Base-by-base conservation (phyloP, 2,113 vertebrate genomes). In the Poeciliopsis retropinna region DNA sequence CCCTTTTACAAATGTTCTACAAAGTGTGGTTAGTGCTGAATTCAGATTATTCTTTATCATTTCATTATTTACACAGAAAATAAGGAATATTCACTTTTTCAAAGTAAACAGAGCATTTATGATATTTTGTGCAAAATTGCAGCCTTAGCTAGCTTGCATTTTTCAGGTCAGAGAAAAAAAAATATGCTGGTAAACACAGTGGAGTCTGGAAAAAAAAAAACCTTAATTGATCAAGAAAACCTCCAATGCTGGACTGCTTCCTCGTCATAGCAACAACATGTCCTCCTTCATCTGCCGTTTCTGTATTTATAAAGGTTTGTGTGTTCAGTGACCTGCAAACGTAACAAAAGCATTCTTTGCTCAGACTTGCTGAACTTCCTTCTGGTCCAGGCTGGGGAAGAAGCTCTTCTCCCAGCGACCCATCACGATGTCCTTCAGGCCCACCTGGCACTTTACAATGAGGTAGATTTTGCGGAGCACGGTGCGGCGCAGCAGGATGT, bases 401-500 rank as follows among this genome's bases (percentile, higher is more conserved):
- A 95, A 96, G 54, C 92, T 91, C 63, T 88, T 84, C 47, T 96
- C 96, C 96, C 96, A 97, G 60, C 93, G 90, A 41, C 89, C 90
- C 0, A 94, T 74, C 2, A 87, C 86, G 13, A 87, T 87, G 15
- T 91, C 91, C 79, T 91, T 93, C 17, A 93, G 28, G 2, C 92
- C 70, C 0, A 84, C 78, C 75, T 93, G 91, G n/a, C 92, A 89
- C 65, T 94, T 94, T 22, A 92, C 82, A 12, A 96, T 88, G 81
- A 92, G 89, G 82, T 94, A 95, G 84, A 97, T 89, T 70, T 95
- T 96, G 66, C 93, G 93, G 44, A 97, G 92, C 69, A 97, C 94
- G 0, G 96, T 93, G 22, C 96, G 95, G 14, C 96, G 95, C 47
- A 97, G 94, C 75, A 97, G 93, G 79, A 97, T 97, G 85, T 97